phyloP scores from a whole-genome alignment of 1,140 invertebrate species.

The Matsumurasca onukii region DNA sequence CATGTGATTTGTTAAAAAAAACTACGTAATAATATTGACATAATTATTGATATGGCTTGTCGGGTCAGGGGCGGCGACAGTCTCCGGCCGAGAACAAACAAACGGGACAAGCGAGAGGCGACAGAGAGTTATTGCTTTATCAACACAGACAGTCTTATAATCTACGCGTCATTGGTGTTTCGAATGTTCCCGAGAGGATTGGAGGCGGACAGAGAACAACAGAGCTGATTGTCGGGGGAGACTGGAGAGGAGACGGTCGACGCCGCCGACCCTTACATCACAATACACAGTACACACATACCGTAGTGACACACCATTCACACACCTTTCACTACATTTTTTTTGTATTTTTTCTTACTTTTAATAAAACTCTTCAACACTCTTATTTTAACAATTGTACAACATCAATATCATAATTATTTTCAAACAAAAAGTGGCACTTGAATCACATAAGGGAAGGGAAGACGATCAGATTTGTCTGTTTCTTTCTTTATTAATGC shows the following conservation, averaged over 20 bases:
- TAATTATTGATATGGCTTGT: slow-evolving; percentile 29
- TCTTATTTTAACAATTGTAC: slow-evolving; percentile 34
- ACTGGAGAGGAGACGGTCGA: neutral
- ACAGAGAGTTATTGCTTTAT: slow-evolving; percentile 5
- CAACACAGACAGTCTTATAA: slow-evolving; percentile 11
- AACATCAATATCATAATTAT: slow-evolving; percentile 40
- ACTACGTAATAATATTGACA: slow-evolving; percentile 22
- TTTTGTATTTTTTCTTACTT: slow-evolving; percentile 16
- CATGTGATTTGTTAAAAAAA: slow-evolving; percentile 16
- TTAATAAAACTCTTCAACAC: slow-evolving; percentile 31
- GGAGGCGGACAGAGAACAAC: too few species aligned
- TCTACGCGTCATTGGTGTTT: slow-evolving; percentile 7
- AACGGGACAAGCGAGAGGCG: neutral
- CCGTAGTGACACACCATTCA: slow-evolving; percentile 21
- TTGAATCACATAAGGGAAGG: slow-evolving; percentile 43
- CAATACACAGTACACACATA: slow-evolving; percentile 17
- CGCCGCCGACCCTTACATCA: slow-evolving; percentile 13
- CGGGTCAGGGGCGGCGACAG: neutral
- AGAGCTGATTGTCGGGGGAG: neutral
- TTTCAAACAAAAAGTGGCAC: slow-evolving; percentile 44
- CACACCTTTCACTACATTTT: slow-evolving; percentile 22
- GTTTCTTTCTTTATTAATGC: too few species aligned
- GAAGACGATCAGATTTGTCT: slow-evolving; percentile 5
- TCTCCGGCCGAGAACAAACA: slow-evolving; percentile 10
- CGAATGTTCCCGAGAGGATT: neutral